A percentile compares a stretch with the other conserved stretches of the same genome.
Evolutionary conservation across 2,113 vertebrate species (phyloP).

Genomic region (Microtus ochrogaster): DNA sequence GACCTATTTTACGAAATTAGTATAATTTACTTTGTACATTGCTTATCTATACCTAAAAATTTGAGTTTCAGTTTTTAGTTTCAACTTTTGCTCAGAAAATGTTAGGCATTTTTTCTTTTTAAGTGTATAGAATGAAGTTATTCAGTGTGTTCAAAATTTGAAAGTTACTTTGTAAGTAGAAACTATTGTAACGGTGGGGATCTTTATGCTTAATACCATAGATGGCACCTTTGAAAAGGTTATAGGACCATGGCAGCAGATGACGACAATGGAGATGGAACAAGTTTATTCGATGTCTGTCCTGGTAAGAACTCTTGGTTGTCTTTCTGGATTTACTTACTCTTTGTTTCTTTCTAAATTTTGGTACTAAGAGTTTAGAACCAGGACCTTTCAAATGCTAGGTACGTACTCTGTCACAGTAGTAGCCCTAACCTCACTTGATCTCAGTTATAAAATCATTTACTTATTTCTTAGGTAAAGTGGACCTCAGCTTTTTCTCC

Average conservation of each 20-base stretch:
- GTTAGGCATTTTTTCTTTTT: neutral
- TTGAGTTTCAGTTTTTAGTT: slow-evolving; percentile 13
- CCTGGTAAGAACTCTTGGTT: slow-evolving; percentile 70
- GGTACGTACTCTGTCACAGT: neutral
- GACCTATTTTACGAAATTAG: slow-evolving; percentile 30
- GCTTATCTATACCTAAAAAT: slow-evolving; percentile 11
- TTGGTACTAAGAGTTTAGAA: neutral
- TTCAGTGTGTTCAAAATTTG: slow-evolving; percentile 52
- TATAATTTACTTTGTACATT: slow-evolving; percentile 27
- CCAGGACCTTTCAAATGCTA: neutral
- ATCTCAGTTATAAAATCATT: slow-evolving; percentile 31
- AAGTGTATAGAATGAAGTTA: neutral
- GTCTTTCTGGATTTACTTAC: slow-evolving; percentile 57
- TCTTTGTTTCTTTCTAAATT: neutral
- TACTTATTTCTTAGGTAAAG: slow-evolving; percentile 35
- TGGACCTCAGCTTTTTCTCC: neutral
- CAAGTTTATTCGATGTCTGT: slow-evolving; percentile 82
- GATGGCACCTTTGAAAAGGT: slow-evolving; percentile 85
- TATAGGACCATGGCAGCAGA: slow-evolving; percentile 87
- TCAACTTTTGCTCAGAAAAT: slow-evolving; percentile 21
- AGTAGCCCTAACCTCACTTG: neutral
- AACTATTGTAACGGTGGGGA: slow-evolving; percentile 57
- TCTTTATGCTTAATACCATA: slow-evolving; percentile 68
- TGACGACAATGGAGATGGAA: slow-evolving; percentile 84
- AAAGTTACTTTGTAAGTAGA: slow-evolving; percentile 59